Conservation (phyloP, 2,888 invertebrate species). For the Macrophya alboannulata region DNA sequence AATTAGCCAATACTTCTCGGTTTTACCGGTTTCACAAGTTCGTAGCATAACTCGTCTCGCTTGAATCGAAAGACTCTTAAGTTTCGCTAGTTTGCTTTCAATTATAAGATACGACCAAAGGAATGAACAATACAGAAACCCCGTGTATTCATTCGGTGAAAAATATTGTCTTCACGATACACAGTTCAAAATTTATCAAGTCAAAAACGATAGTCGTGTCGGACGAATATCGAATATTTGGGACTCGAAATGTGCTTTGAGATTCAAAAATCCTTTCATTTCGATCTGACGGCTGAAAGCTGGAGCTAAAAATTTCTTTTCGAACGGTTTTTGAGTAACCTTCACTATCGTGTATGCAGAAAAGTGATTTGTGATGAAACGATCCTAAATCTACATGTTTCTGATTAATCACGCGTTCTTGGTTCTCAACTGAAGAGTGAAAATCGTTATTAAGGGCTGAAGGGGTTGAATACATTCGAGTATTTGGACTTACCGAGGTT, state of each 20-base stretch:
- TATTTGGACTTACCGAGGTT: conserved; percentile 83
- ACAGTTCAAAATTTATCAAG: neutral
- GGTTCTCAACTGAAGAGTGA: neutral
- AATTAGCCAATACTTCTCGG: neutral
- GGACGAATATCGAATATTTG: neutral
- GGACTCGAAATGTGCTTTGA: neutral
- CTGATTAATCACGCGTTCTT: neutral
- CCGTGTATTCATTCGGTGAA: neutral
- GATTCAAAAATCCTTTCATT: neutral
- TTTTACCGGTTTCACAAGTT: neutral
- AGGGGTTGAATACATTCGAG: neutral
- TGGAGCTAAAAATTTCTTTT: neutral
- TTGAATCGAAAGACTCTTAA: neutral
- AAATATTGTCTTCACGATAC: neutral
- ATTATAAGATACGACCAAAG: neutral
- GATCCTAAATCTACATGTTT: neutral
- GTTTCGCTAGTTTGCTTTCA: neutral
- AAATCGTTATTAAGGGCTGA: neutral
- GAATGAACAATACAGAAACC: neutral
- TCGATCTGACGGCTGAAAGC: neutral
- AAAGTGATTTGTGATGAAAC: neutral
- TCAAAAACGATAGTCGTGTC: neutral
- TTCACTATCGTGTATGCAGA: neutral
- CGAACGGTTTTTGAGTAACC: neutral
- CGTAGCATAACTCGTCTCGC: neutral